A percentile compares a stretch with the other conserved stretches of the same genome.
Conservation (phyloP, 2,888 invertebrate species). For the Melanchra persicariae region DNA sequence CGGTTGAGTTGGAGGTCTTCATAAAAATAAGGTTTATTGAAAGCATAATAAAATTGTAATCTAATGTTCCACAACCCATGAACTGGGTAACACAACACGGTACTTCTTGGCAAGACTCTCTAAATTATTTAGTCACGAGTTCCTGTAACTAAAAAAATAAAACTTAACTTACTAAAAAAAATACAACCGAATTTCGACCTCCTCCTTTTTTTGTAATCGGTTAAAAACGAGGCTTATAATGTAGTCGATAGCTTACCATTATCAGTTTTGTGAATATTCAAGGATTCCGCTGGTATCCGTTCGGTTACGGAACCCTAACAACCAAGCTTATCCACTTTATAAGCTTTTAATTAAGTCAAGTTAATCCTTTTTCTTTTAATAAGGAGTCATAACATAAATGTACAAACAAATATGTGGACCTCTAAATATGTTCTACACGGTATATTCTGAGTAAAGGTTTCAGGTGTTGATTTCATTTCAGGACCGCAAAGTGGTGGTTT, state of each 20-base stretch:
- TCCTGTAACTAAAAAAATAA: too few relatives aligned
- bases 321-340: conserved; percentile 27
- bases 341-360: conserved; percentile 38
- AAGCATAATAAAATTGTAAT: too few relatives aligned
- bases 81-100: too few relatives aligned
- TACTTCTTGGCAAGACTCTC: too few relatives aligned
- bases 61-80: too few relatives aligned
- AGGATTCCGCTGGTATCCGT: background rate
- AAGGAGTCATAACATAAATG: conserved; percentile 50
- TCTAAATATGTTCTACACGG: conserved; percentile 68
- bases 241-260: too few relatives aligned
- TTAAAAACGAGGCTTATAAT: too few relatives aligned
- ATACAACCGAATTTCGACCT: too few relatives aligned
- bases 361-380: conserved; percentile 37
- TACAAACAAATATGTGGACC: conserved; percentile 66
- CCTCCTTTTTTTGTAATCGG: too few relatives aligned
- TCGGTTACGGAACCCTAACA: background rate
- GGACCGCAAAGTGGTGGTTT: conserved; percentile 50
- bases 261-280: too few relatives aligned
- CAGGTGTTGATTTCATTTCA: conserved; percentile 71
- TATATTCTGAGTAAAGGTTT: conserved; percentile 68
- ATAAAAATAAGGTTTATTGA: background rate
- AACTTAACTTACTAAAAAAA: too few relatives aligned
- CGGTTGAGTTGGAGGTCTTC: rapidly evolving
- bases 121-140: too few relatives aligned